A percentile compares a stretch with the other conserved stretches of the same genome.
Conservation (phyloP, 2,113 vertebrate genomes). For the Neopipo cinnamomea region DNA sequence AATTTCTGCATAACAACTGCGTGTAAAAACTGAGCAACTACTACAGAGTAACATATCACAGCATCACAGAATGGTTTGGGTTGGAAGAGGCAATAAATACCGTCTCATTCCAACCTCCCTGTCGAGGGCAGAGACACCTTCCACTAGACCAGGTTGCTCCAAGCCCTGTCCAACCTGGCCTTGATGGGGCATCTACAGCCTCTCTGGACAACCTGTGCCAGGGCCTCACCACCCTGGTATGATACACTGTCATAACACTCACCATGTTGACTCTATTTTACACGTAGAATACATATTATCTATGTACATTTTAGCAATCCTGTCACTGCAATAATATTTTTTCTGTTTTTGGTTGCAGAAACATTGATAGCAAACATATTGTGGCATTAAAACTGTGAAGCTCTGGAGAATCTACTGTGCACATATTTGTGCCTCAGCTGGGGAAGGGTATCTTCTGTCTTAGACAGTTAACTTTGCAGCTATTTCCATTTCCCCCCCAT, state of each 20-base stretch:
- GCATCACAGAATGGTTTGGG: background rate
- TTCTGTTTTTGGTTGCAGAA: background rate
- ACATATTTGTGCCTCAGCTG: background rate
- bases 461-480: conserved; percentile 49
- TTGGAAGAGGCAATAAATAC: background rate
- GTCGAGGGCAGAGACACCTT: background rate
- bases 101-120: background rate
- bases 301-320: background rate
- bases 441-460: background rate
- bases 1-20: background rate
- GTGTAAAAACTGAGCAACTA: background rate
- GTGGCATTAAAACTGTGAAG: background rate
- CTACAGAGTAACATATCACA: background rate
- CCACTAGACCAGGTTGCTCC: accelerated
- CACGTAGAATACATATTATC: background rate
- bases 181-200: background rate
- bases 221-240: too few relatives aligned
- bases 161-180: accelerated
- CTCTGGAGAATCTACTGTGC: background rate
- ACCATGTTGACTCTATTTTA: accelerated
- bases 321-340: background rate
- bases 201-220: background rate
- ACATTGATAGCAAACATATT: accelerated
- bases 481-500: background rate
- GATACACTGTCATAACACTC: accelerated